Evolutionary conservation across 2,888 invertebrate genomes (phyloP), one percentile per base, ranked within the genome.

Genomic region (Eucera pruinosa): DNA sequence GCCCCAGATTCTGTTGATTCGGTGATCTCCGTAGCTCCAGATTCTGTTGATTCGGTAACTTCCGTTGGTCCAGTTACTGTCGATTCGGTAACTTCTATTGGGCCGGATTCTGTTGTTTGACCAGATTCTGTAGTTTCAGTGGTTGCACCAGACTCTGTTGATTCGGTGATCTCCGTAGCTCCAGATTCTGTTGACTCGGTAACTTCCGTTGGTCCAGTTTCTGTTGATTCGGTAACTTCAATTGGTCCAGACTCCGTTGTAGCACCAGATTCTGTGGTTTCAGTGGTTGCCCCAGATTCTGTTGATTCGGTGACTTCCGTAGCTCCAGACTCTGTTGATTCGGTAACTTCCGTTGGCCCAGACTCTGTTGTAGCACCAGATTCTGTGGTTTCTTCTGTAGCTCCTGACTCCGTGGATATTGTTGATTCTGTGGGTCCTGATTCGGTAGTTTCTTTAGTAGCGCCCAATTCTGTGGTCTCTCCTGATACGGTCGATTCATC

Each of bases 121-220:
- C 33, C 25, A 13, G 87, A 62, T 86, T 80, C 85, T n/a, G 85
- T 87, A 0, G 36, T 36, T 87, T 36, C 36, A 36, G 36, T 36
- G 11, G 88, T 88, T 4, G 41, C 25, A 6, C 74, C 79, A 0
- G 80, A 80, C 9, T 79, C 83, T 0, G 67, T 78, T 0, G 76
- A 80, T 86, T 87, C 1, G 89, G 36, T 52, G 11, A 87, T 62
- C 86, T 36, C 36, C 9, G 9, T 30, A 13, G 87, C 66, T 86
- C n/a, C 30, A 2, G 25, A 39, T 7, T 25, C 23, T 7, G 0
- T 52, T 0, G 54, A 48, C 0, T 45, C 68, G 76, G 9, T 41
- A n/a, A 86, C 70, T 20, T 86, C 88, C 0, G 68, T 85, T 11
- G 39, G 62, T 4, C 45, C 77, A 25, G 80, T 83, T 18, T 82